Evolutionary conservation across 2,888 invertebrate species (phyloP).

Genomic region (Eledona agricola): DNA sequence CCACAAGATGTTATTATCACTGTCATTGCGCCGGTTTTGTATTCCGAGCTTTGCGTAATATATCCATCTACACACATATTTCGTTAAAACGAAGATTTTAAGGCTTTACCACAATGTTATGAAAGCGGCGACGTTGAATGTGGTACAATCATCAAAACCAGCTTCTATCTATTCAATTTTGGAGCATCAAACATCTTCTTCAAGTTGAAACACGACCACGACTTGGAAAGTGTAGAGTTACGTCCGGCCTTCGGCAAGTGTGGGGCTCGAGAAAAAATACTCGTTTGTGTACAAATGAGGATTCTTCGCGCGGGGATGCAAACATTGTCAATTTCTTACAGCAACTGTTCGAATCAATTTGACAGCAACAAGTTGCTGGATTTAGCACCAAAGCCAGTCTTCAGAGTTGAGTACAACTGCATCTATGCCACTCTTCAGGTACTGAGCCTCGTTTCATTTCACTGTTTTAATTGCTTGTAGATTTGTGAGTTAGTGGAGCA

Average conservation of each 20-base stretch:
- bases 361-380: constrained; percentile 38
- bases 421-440: constrained; percentile 58
- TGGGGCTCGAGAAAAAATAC: constrained; percentile 49
- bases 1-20: constrained; percentile 40
- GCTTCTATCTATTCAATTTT: constrained; percentile 61
- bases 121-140: constrained; percentile 55
- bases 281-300: constrained; percentile 52
- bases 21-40: constrained; percentile 38
- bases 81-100: constrained; percentile 29
- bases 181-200: constrained; percentile 59
- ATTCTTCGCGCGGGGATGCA: constrained; percentile 53
- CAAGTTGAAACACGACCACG: constrained; percentile 43
- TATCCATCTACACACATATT: no score
- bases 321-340: constrained; percentile 55
- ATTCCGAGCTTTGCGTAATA: constrained; percentile 50
- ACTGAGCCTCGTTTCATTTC: constrained; percentile 20
- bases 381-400: constrained; percentile 47
- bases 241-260: constrained; percentile 47
- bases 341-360: constrained; percentile 46
- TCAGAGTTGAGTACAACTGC: constrained; percentile 53
- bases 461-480: constrained; percentile 46
- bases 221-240: constrained; percentile 30
- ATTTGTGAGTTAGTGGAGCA: constrained; percentile 57
- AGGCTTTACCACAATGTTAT: constrained; percentile 59
- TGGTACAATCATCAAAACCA: constrained; percentile 46